These are phyloP conservation scores for Ptychoptera albimana DNA, from an alignment of 2,888 invertebrate species.

Conservation along the genomic window DNA sequence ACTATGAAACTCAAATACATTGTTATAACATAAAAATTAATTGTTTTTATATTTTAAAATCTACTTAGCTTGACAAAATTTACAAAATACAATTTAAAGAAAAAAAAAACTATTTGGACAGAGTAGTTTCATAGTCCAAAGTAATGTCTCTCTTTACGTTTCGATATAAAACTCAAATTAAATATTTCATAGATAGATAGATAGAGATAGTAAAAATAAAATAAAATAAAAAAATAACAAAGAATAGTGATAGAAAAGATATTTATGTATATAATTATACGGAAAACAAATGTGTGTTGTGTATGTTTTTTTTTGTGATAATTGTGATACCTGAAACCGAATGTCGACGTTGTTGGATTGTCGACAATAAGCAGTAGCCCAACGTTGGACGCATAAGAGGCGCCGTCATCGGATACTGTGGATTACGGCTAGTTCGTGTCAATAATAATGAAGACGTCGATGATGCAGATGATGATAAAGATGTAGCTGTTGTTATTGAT, in stretches of 20 bases:
- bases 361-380: conserved; percentile 3
- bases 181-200: too few species aligned
- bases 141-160: too few species aligned
- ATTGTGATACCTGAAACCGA: conserved; percentile 14
- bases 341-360: conserved; percentile 12
- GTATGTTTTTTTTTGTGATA: not conserved
- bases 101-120: too few species aligned
- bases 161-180: too few species aligned
- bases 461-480: too few species aligned
- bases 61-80: too few species aligned
- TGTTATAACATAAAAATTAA: too few species aligned
- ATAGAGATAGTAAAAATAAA: conserved; percentile 3
- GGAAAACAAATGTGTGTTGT: not conserved
- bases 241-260: not conserved
- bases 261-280: not conserved
- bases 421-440: conserved; percentile 13
- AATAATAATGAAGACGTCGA: not conserved
- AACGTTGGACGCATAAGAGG: conserved; percentile 10
- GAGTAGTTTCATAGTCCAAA: too few species aligned
- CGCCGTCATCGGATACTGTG: conserved; percentile 12
- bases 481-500: too few species aligned
- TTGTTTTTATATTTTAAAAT: too few species aligned
- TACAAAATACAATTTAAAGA: too few species aligned
- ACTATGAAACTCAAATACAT: too few species aligned
- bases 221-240: not conserved